phyloP scores from a whole-genome alignment of 35 echinoderm and acorn worm genomes.

The Lytechinus pictus region DNA sequence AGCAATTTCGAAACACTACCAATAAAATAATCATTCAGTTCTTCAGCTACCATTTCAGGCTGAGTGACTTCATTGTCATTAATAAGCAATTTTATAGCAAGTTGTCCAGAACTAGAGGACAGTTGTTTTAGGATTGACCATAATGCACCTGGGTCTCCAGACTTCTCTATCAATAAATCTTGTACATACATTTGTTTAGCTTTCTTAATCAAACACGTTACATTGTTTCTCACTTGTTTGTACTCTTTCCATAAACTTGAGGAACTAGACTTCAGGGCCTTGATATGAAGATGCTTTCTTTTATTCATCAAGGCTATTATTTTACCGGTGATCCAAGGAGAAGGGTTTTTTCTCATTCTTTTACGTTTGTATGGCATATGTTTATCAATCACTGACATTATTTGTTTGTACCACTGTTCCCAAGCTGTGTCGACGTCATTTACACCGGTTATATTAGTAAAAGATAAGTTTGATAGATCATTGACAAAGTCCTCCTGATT shows the following conservation, averaged over 20 bases:
- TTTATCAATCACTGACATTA: conserved; percentile 10
- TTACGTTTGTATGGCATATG: conserved; percentile 21
- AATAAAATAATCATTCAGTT: conserved; percentile 7
- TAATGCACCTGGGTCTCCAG: neutral
- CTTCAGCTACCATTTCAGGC: conserved; percentile 9
- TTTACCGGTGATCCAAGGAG: conserved; percentile 35
- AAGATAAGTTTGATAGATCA: neutral
- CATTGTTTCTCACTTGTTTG: neutral
- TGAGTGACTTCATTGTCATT: neutral
- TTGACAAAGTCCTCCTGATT: conserved; percentile 13
- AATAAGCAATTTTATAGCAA: conserved; percentile 21
- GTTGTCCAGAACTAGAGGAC: conserved; percentile 13
- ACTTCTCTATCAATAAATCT: neutral
- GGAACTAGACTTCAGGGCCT: neutral
- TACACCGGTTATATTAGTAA: neutral
- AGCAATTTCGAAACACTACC: neutral
- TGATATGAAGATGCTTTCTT: conserved; percentile 14
- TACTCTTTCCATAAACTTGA: conserved; percentile 25
- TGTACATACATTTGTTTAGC: conserved; percentile 24
- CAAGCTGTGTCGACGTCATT: neutral
- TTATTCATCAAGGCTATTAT: neutral
- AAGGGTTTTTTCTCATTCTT: neutral
- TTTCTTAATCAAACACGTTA: neutral
- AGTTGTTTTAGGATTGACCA: conserved; percentile 22
- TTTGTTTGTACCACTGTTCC: neutral